Base-by-base conservation (phyloP, 2,888 invertebrate genomes). In the Sphaerophoria taeniata region DNA sequence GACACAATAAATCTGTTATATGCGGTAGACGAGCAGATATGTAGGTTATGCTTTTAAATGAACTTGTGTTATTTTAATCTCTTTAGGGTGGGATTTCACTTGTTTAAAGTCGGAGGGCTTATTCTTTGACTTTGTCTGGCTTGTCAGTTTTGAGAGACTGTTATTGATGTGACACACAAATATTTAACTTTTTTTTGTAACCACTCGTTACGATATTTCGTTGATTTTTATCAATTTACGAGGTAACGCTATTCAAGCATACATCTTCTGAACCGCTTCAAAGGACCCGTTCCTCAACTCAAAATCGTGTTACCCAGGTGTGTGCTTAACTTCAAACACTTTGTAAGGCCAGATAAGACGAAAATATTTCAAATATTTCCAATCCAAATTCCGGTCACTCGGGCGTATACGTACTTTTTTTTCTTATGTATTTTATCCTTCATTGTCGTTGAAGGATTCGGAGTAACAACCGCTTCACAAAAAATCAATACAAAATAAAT, bases 1-100 rank as follows among this genome's bases (percentile, higher is more conserved):
- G 56, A 71, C 49, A 6, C 45, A 67, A 60, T 80, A 67, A 80
- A 75, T 12, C 4, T 16, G 16, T 11, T 6, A 24, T 60, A 63
- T 60, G 43, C 45, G 53, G 49, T 56, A 45, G 45, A n/a, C 24
- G 24, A 2, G 24, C 24, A 24, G 24, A 24, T 24, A 24, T 24
- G 1, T 2, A 24, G 24, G 24, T 2, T 24, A 24, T 24, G 24
- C 24, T 24, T 24, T 24, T 24, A n/a, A n/a, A n/a, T n/a, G n/a
- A n/a, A n/a, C n/a, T n/a, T n/a, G n/a, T n/a, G n/a, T n/a, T n/a
- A 24, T 24, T 24, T 24, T 24, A 24, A 24, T 24, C 24, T 24
- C 1, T 1, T 24, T 2, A 24, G 24, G 24, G 24, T 24, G 24
- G 24, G 24, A 24, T 24, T 24, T 24, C 2, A 2, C 24, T 24